Conservation (phyloP, 2,888 invertebrate genomes). For the Allygus modestus region DNA sequence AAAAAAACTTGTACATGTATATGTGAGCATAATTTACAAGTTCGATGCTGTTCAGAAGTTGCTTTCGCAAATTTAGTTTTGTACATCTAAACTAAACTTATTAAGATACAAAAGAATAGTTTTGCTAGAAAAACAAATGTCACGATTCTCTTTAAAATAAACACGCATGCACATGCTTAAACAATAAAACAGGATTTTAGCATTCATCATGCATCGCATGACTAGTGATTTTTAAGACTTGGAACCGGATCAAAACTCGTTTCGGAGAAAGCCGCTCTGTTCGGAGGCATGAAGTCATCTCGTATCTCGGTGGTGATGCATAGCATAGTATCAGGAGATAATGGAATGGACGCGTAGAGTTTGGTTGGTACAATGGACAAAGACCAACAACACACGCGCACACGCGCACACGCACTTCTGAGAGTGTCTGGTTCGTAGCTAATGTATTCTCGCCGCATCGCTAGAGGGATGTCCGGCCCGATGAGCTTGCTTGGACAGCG, state of each 20-base stretch:
- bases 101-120: too few relatives aligned
- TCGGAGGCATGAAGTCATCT: slow-evolving; percentile 44
- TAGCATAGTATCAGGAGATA: slow-evolving; percentile 49
- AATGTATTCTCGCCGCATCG: slow-evolving; percentile 32
- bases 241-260: background rate
- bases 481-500: background rate
- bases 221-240: too few relatives aligned
- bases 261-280: slow-evolving; percentile 23
- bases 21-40: too few relatives aligned
- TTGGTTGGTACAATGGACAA: slow-evolving; percentile 45
- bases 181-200: too few relatives aligned
- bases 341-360: slow-evolving; percentile 44
- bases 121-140: too few relatives aligned
- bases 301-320: slow-evolving; percentile 31
- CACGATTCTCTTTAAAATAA: too few relatives aligned
- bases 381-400: slow-evolving; percentile 8
- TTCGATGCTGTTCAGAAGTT: too few relatives aligned
- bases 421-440: slow-evolving; percentile 4
- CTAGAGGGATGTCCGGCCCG: slow-evolving; percentile 24
- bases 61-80: too few relatives aligned
- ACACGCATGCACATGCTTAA: too few relatives aligned
- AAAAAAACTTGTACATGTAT: too few relatives aligned
- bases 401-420: background rate
- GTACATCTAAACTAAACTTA: too few relatives aligned
- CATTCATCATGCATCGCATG: too few relatives aligned